A percentile compares a stretch with the other conserved stretches of the same genome.
These are phyloP conservation scores for Nowickia ferox DNA, from an alignment of 2,888 invertebrate genomes.

Conservation along the genomic window DNA sequence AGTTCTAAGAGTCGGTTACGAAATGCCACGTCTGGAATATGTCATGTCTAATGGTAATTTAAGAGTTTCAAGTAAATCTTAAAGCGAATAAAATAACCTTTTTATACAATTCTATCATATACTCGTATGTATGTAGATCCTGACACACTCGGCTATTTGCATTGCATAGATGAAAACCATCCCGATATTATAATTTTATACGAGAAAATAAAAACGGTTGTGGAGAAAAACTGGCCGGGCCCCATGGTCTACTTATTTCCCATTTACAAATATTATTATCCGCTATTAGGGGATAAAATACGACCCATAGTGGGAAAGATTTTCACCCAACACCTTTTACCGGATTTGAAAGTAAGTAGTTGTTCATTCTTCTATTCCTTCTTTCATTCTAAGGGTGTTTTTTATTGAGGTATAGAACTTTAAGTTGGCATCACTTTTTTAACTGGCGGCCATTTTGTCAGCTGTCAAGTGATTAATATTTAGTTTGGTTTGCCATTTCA, in stretches of 20 bases:
- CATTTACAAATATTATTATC: constrained; percentile 82
- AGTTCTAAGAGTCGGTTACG: constrained; percentile 81
- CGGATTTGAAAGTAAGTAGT: constrained; percentile 79
- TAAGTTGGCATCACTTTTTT: too few species aligned
- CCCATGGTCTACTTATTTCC: constrained; percentile 81
- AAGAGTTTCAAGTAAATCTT: background rate
- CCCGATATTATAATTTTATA: constrained; percentile 80
- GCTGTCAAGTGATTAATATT: too few species aligned
- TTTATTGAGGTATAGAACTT: too few species aligned
- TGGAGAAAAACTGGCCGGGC: constrained; percentile 80
- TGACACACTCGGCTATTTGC: constrained; percentile 78
- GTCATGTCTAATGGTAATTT: constrained; percentile 81
- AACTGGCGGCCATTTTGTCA: too few species aligned
- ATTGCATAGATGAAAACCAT: constrained; percentile 80
- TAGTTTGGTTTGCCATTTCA: too few species aligned
- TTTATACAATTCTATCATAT: background rate
- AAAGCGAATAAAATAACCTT: background rate
- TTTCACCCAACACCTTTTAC: constrained; percentile 79
- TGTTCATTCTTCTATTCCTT: background rate
- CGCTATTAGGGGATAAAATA: constrained; percentile 79
- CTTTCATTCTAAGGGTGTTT: too few species aligned
- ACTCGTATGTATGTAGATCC: too few species aligned
- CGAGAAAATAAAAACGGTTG: constrained; percentile 78
- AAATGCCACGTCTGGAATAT: constrained; percentile 82
- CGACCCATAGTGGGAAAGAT: constrained; percentile 80